A percentile compares a stretch with the other conserved stretches of the same genome.
Evolutionary conservation across 2,113 vertebrate species (phyloP).

Genomic region (Pipa parva): DNA sequence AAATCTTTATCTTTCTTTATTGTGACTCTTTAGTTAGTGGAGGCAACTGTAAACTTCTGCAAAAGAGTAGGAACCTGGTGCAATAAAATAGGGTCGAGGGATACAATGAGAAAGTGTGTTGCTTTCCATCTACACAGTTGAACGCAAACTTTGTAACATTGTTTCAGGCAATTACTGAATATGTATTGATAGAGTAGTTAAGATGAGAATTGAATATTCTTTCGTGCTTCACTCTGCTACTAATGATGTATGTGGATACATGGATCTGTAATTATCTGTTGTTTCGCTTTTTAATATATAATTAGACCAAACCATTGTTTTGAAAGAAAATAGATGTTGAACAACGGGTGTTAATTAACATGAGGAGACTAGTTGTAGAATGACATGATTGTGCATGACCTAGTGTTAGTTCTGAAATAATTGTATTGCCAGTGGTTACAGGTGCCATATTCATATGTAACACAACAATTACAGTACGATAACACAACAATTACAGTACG

Average conservation of each 20-base stretch:
- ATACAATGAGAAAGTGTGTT: not conserved
- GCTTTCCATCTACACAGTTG: not conserved
- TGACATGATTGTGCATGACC: too few species aligned
- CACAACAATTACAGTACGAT: too few species aligned
- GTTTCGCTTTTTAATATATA: not conserved
- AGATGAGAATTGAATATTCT: conserved; percentile 5
- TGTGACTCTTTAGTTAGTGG: conserved; percentile 12
- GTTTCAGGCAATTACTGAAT: conserved; percentile 11
- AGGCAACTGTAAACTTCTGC: conserved; percentile 8
- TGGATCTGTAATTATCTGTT: not conserved
- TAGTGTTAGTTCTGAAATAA: too few species aligned
- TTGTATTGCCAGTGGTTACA: too few species aligned
- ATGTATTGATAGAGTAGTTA: not conserved
- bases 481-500: too few species aligned
- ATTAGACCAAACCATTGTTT: too few species aligned
- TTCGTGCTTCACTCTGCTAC: too few species aligned
- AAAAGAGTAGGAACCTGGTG: not conserved
- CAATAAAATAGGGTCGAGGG: not conserved
- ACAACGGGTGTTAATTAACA: too few species aligned
- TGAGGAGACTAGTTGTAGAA: too few species aligned
- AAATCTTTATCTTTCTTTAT: conserved; percentile 15
- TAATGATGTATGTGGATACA: too few species aligned
- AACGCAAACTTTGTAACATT: not conserved
- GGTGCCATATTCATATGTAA: too few species aligned
- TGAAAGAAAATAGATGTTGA: too few species aligned